Evolutionary conservation across 1,140 invertebrate species (phyloP).

Genomic region (Neodiprion pinetum): DNA sequence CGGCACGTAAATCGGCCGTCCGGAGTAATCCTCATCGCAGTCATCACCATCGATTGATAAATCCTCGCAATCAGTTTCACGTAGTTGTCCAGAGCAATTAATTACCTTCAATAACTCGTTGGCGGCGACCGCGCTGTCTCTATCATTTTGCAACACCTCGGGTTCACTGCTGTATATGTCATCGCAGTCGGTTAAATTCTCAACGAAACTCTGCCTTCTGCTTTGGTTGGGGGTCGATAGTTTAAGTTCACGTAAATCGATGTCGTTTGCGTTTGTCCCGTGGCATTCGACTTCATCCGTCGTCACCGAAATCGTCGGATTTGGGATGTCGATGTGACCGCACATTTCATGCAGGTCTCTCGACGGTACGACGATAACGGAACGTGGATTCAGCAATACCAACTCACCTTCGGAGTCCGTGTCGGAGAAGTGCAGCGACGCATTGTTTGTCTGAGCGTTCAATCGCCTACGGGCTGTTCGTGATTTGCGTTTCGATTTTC

Average conservation of each 20-base stretch:
- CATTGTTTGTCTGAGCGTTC: conserved; percentile 55
- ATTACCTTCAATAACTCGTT: conserved; percentile 18
- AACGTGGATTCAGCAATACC: conserved; percentile 29
- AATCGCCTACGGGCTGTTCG: conserved; percentile 49
- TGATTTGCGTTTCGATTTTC: conserved; percentile 52
- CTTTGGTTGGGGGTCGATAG: conserved; percentile 26
- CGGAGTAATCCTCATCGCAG: conserved; percentile 35
- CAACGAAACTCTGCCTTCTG: conserved; percentile 43
- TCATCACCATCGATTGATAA: conserved; percentile 50
- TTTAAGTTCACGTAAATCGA: conserved; percentile 32
- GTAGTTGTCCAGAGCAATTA: conserved; percentile 35
- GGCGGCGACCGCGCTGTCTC: conserved; percentile 3
- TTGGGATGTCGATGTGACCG: conserved; percentile 6
- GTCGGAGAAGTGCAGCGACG: conserved; percentile 58
- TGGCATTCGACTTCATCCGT: conserved; percentile 33
- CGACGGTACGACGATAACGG: not conserved
- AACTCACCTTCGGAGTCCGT: conserved; percentile 60
- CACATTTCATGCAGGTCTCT: not conserved
- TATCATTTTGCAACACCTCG: conserved; percentile 27
- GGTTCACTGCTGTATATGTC: conserved; percentile 54
- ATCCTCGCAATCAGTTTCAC: conserved; percentile 56
- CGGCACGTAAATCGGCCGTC: conserved; percentile 38
- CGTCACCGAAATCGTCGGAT: conserved; percentile 51
- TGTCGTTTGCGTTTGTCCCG: conserved; percentile 10
- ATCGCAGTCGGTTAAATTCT: conserved; percentile 54